Base-by-base conservation (phyloP, 2,113 vertebrate species). In the Uria lomvia region DNA sequence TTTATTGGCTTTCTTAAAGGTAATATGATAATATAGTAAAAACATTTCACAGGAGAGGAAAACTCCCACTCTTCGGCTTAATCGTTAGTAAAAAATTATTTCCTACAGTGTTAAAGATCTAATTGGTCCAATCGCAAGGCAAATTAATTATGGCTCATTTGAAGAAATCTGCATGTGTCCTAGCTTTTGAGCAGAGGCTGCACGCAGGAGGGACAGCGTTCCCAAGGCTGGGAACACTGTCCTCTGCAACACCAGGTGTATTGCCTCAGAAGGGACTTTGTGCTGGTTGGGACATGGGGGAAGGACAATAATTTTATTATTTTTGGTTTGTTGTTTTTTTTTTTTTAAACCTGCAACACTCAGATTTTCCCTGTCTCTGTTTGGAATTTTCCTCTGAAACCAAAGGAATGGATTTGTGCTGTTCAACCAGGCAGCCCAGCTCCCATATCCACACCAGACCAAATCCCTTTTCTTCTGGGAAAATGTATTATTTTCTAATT, bases 71-170 rank as follows among this genome's bases (percentile, higher is more conserved):
- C 92, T 83, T 92, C 92, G 21, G 95, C 84, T 91, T 80, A 82
- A 94, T 80, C 59, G 11, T 93, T 94, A 92, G 91, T 77, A 92
- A 94, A 92, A 97, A 96, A 94, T 72, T 79, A 89, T 96, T 95
- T 97, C 92, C 88, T 79, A 40, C 65, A 72, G 94, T 93, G 94
- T 73, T 91, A 43, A 66, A 66, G 95, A 96, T 90, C 86, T 97
- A 96, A 97, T 97, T 95, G 96, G 89, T 89, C 96, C 80, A 95
- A 95, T 95, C 85, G 82, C 93, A 96, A 95, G 96, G 94, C 95
- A 97, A 90, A 93, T 97, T 96, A 95, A 97, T 84, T 93, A 84
- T 11, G 15, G 90, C 96, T 97, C 94, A 49, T 97, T 97, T 94
- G 96, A 73, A 89, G 91, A 70, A 75, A 81, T 92, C 84, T 75